Conservation (phyloP, 2,888 invertebrate genomes). For the Mamestra brassicae region DNA sequence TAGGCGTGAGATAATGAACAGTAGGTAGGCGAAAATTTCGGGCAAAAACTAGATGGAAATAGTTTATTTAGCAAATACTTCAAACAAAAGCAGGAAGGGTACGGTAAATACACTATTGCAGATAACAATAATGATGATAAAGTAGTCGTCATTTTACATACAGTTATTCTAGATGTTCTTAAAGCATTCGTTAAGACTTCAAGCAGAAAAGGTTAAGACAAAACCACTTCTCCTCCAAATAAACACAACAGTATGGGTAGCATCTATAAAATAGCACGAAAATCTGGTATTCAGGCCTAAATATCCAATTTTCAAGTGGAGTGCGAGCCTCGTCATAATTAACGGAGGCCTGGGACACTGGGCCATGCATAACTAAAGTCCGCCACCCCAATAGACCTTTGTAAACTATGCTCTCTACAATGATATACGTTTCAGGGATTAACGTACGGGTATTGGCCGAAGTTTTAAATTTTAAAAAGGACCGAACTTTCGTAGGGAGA, state of each 20-base stretch:
- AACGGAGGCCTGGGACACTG: conserved; percentile 82
- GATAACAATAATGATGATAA: no score
- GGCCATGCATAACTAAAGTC: conserved; percentile 85
- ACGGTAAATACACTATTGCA: no score
- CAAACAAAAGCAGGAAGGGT: no score
- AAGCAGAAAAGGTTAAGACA: not conserved
- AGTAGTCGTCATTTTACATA: no score
- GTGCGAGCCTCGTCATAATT: conserved; percentile 84
- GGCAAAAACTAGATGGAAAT: no score
- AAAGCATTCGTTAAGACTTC: no score
- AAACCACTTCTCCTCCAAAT: not conserved
- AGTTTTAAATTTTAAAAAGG: conserved; percentile 9
- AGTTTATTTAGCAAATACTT: not conserved
- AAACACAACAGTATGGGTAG: conserved; percentile 1
- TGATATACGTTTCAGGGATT: conserved; percentile 52
- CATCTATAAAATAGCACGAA: conserved; percentile 65
- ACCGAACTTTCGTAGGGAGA: not conserved
- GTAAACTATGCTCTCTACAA: conserved; percentile 75
- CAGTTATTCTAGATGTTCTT: no score
- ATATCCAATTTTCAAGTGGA: conserved; percentile 81
- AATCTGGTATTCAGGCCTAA: conserved; percentile 75
- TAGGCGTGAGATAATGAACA: not conserved
- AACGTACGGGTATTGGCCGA: conserved; percentile 1
- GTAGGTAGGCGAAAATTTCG: not conserved
- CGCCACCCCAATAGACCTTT: conserved; percentile 73